These are phyloP conservation scores for Torymus tubicola DNA, from an alignment of 2,888 invertebrate genomes.

Conservation along the genomic window DNA sequence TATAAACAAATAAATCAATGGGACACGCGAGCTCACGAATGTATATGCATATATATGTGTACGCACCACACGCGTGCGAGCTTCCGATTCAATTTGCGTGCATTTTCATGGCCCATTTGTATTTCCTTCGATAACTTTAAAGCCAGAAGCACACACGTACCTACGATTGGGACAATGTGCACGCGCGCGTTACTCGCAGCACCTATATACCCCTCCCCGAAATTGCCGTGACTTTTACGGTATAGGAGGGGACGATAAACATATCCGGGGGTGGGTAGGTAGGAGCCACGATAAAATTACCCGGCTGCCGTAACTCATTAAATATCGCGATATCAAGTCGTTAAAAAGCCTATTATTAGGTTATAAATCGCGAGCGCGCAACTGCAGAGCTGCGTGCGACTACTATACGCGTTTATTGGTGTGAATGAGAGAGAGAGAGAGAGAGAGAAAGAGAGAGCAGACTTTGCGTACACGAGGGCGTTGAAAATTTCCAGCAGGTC, in stretches of 20 bases:
- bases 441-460: conserved; percentile 6
- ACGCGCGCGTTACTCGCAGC: background rate
- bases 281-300: conserved; percentile 20
- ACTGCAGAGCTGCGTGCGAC: too few relatives aligned
- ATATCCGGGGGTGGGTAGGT: conserved; percentile 10
- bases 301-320: conserved; percentile 19
- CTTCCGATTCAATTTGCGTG: conserved; percentile 20
- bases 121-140: conserved; percentile 44
- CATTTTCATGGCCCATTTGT: conserved; percentile 35
- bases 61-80: background rate
- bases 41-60: background rate
- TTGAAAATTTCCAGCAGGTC: conserved; percentile 2
- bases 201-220: background rate
- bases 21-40: background rate
- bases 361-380: conserved; percentile 10
- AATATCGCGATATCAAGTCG: conserved; percentile 29
- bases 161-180: conserved; percentile 18
- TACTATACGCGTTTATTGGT: too few relatives aligned
- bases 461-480: conserved; percentile 1
- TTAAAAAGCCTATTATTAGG: conserved; percentile 36
- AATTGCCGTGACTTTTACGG: conserved; percentile 25
- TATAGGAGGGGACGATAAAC: conserved; percentile 6
- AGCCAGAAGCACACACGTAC: background rate
- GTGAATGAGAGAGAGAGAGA: too few relatives aligned
- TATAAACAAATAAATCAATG: conserved; percentile 16